Evolutionary conservation across 2,113 vertebrate genomes (phyloP).

Genomic region (Lophius piscatorius): DNA sequence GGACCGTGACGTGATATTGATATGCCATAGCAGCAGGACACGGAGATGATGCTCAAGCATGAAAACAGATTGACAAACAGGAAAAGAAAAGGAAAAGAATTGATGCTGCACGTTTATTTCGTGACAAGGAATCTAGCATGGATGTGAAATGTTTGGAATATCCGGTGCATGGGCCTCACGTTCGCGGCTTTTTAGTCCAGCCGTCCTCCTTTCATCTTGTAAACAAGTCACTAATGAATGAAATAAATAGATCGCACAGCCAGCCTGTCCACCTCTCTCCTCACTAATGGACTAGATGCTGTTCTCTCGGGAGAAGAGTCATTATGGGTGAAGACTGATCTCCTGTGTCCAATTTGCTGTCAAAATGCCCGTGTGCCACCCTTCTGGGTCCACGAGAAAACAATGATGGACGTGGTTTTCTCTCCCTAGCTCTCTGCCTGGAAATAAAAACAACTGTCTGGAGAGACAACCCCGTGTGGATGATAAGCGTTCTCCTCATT

Average conservation of each 20-base stretch:
- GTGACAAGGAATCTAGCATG: no score
- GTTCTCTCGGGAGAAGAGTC: constrained; percentile 52
- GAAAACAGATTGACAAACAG: constrained; percentile 14
- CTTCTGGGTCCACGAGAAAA: constrained; percentile 45
- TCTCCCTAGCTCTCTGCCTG: constrained; percentile 13
- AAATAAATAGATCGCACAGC: constrained; percentile 57
- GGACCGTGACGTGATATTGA: constrained; percentile 32
- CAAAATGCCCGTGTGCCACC: constrained; percentile 43
- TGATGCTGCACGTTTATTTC: not conserved
- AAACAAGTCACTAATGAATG: constrained; percentile 68
- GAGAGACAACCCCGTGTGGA: not conserved
- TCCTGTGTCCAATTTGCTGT: constrained; percentile 66
- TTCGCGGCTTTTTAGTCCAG: constrained; percentile 1
- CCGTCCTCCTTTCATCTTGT: constrained; percentile 15
- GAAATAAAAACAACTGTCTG: constrained; percentile 23
- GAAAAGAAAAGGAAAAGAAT: not conserved
- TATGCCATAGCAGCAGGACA: not conserved
- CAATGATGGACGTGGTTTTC: constrained; percentile 37
- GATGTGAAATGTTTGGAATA: no score
- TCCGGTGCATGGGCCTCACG: no score
- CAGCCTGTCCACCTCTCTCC: constrained; percentile 39
- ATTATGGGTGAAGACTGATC: constrained; percentile 62
- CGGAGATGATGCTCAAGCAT: not conserved
- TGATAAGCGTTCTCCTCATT: not conserved
- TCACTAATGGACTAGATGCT: constrained; percentile 63